These are phyloP conservation scores for Gyps fulvus DNA, from an alignment of 2,113 vertebrate genomes.

Conservation along the genomic window DNA sequence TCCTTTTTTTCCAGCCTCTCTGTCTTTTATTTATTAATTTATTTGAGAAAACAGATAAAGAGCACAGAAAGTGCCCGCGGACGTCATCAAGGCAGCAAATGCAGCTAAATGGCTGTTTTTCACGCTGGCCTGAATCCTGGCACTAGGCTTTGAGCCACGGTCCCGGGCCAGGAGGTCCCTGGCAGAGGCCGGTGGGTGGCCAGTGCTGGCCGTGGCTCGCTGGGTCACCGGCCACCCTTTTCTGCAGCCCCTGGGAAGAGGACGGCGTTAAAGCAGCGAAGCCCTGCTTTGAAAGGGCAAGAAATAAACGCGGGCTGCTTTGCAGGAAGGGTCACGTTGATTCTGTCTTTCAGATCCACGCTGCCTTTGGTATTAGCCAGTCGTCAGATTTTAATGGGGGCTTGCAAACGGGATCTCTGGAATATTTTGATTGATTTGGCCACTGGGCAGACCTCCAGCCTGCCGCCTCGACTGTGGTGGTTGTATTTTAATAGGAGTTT, in stretches of 20 bases:
- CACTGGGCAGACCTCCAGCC: constrained; percentile 55
- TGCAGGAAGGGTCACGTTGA: constrained; percentile 15
- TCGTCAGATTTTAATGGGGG: constrained; percentile 67
- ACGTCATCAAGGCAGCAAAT: constrained; percentile 56
- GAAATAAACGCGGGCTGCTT: constrained; percentile 35
- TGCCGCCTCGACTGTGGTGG: background rate
- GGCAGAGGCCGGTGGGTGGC: background rate
- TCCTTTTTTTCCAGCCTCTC: constrained; percentile 24
- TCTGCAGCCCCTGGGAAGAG: background rate
- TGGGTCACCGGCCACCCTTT: background rate
- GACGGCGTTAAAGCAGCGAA: background rate
- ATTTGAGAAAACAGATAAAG: constrained; percentile 46
- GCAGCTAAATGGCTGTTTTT: constrained; percentile 54
- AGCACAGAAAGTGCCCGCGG: constrained; percentile 50
- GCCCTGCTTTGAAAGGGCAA: background rate
- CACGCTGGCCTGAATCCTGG: background rate
- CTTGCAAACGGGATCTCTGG: constrained; percentile 62
- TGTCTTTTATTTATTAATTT: constrained; percentile 38
- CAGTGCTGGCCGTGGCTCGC: accelerated
- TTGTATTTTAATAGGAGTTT: constrained; percentile 60
- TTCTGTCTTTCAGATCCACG: background rate
- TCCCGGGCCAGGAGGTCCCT: background rate
- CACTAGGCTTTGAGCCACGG: background rate
- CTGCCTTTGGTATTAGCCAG: constrained; percentile 30
- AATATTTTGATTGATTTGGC: constrained; percentile 68